Conservation (phyloP, 2,113 vertebrate genomes). For the Corapipo altera region DNA sequence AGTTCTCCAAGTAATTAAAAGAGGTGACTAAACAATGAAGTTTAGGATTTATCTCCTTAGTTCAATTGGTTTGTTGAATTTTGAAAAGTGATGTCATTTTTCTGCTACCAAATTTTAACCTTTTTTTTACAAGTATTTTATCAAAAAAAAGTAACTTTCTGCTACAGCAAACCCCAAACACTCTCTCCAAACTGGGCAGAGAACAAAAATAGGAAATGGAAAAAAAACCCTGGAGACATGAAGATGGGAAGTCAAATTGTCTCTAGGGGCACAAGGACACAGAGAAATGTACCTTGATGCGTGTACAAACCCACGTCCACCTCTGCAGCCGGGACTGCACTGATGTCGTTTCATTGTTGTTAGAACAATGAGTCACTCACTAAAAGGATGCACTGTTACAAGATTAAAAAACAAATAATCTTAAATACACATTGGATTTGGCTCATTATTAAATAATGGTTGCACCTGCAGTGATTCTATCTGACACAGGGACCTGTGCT, state of each 20-base stretch:
- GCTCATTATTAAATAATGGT: neutral
- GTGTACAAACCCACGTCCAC: neutral
- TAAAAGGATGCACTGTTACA: neutral
- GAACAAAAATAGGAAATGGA: conserved; percentile 28
- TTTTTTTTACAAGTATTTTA: neutral
- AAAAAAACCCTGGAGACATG: neutral
- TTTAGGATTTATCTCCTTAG: neutral
- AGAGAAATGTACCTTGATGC: neutral
- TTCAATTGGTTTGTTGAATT: neutral
- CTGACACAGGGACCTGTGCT: neutral
- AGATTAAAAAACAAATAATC: neutral
- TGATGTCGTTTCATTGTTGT: neutral
- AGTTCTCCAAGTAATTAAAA: neutral
- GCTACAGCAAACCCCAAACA: neutral
- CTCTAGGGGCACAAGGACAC: neutral
- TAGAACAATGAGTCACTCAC: neutral
- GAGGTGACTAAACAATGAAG: neutral
- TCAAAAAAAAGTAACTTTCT: neutral
- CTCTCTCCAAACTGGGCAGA: neutral
- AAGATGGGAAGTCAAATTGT: neutral
- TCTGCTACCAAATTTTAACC: neutral
- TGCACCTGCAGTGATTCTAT: neutral
- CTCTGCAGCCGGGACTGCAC: neutral
- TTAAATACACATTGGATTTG: neutral
- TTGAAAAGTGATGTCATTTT: neutral